A percentile compares a stretch with the other conserved stretches of the same genome.
phyloP scores from a whole-genome alignment of 2,797 vertebrate genomes.

The Rachycentron canadum region DNA sequence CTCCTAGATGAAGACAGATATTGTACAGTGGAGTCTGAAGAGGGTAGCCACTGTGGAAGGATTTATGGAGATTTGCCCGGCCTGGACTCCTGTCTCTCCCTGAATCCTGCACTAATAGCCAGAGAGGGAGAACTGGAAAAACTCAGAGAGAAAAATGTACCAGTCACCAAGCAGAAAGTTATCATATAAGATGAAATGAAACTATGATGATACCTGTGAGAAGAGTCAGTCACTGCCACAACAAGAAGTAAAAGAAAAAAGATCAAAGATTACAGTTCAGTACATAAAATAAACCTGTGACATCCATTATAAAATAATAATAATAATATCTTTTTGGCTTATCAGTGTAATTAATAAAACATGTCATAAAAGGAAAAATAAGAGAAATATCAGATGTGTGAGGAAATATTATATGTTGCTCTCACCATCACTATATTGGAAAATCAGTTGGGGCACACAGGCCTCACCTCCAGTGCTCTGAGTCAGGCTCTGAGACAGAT shows the following conservation, averaged over 20 bases:
- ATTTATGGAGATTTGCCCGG: slow-evolving; percentile 79
- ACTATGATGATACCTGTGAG: slow-evolving; percentile 34
- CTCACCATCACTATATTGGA: slow-evolving; percentile 11
- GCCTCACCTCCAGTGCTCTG: neutral
- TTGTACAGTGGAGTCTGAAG: slow-evolving; percentile 75
- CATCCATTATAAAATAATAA: neutral
- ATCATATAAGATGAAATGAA: slow-evolving; percentile 55
- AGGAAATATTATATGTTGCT: neutral
- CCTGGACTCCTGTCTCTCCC: slow-evolving; percentile 68
- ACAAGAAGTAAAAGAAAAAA: slow-evolving; percentile 22
- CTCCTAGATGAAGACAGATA: slow-evolving; percentile 81
- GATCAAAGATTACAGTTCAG: neutral
- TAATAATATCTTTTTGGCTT: neutral
- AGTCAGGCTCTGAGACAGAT: neutral
- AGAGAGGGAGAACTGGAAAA: slow-evolving; percentile 58
- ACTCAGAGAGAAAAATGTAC: slow-evolving; percentile 53
- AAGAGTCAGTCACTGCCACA: slow-evolving; percentile 11
- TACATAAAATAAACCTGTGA: neutral
- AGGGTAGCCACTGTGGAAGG: slow-evolving; percentile 73
- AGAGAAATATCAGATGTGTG: neutral
- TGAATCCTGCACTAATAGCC: slow-evolving; percentile 55
- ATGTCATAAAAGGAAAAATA: neutral
- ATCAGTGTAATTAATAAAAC: neutral
- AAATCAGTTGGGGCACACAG: neutral
- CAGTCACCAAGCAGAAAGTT: slow-evolving; percentile 35